These are phyloP conservation scores for Antedon mediterranea DNA, from an alignment of 53 echinoderm and acorn worm genomes.

Conservation along the genomic window DNA sequence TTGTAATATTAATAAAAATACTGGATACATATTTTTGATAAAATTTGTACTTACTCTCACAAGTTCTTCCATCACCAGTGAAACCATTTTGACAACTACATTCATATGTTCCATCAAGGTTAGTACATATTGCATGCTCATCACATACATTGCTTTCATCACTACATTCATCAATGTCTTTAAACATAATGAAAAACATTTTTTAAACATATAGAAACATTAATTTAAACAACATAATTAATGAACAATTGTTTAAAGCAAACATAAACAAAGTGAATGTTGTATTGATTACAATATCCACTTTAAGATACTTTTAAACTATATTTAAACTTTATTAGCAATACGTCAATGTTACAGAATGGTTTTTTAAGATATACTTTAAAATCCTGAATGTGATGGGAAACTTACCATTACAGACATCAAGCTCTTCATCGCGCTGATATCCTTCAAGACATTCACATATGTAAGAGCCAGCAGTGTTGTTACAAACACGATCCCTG, in stretches of 20 bases:
- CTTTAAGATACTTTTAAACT: too few species aligned
- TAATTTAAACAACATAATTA: too few species aligned
- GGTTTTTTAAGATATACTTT: too few species aligned
- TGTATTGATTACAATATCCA: too few species aligned
- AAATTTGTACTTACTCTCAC: slow-evolving; percentile 1
- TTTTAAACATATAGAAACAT: not conserved
- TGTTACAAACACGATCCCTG: not conserved
- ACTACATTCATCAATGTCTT: slow-evolving; percentile 15
- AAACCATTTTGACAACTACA: slow-evolving; percentile 3
- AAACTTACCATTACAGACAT: not conserved
- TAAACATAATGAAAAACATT: not conserved
- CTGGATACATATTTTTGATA: too few species aligned
- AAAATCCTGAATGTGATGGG: too few species aligned
- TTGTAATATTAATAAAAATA: too few species aligned
- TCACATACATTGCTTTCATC: not conserved
- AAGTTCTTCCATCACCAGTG: slow-evolving; percentile 1
- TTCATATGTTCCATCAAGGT: slow-evolving; percentile 7
- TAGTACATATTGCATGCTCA: slow-evolving; percentile 5
- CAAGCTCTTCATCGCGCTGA: not conserved
- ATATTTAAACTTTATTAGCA: too few species aligned
- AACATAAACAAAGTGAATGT: too few species aligned
- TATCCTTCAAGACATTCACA: slow-evolving; percentile 10
- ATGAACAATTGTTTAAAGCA: too few species aligned
- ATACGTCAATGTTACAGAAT: too few species aligned
- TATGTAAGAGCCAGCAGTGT: slow-evolving; percentile 4